A percentile compares a stretch with the other conserved stretches of the same genome.
Evolutionary conservation across 2,113 vertebrate genomes (phyloP).

Genomic region (Drymodes brunneopygia): DNA sequence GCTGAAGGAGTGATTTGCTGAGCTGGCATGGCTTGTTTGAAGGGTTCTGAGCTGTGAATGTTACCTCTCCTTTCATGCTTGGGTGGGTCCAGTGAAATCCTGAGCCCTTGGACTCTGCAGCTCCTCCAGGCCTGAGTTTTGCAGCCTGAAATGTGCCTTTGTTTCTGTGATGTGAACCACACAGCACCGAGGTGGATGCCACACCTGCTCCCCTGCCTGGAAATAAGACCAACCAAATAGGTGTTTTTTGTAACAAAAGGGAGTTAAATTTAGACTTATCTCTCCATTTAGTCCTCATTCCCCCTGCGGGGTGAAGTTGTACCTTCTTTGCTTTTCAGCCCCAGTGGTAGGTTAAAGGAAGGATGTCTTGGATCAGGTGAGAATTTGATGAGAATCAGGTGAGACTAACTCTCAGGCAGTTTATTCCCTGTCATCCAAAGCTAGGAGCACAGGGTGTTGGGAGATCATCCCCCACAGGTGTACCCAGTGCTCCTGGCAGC

Average conservation of each 20-base stretch:
- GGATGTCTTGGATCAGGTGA: background rate
- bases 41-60: background rate
- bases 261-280: background rate
- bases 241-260: background rate
- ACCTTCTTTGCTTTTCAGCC: background rate
- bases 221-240: accelerated
- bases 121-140: background rate
- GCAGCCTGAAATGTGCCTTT: background rate
- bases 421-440: background rate
- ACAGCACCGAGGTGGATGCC: accelerated
- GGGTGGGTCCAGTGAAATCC: background rate
- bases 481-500: background rate
- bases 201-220: background rate
- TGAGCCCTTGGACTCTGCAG: background rate
- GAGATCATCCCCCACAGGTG: accelerated
- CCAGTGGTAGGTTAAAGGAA: background rate
- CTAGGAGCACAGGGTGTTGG: background rate
- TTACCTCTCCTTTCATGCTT: background rate
- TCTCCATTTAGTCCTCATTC: background rate
- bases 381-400: too few relatives aligned
- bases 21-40: background rate
- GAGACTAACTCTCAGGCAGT: accelerated
- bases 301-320: background rate
- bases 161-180: background rate
- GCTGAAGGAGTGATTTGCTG: background rate